A percentile compares a stretch with the other conserved stretches of the same genome.
Conservation (phyloP, 2,113 vertebrate species). For the Turdus rufiventris region DNA sequence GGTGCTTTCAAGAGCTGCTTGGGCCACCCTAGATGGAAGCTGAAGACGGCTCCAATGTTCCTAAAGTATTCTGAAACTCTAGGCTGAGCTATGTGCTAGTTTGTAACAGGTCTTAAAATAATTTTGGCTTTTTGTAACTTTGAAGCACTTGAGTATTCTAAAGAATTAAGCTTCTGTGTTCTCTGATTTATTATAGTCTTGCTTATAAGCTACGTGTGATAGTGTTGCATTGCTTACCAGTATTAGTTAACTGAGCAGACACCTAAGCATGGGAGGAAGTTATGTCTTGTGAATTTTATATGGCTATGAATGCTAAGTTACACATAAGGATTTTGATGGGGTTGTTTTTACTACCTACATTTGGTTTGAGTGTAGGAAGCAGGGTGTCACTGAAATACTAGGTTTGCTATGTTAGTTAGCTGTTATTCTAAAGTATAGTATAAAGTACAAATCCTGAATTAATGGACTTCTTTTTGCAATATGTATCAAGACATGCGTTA, state of each 20-base stretch:
- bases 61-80: neutral
- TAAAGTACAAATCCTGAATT: neutral
- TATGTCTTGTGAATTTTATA: neutral
- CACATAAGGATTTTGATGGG: neutral
- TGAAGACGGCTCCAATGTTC: neutral
- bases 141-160: accelerated
- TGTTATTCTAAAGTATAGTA: accelerated
- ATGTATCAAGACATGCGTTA: accelerated
- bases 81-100: neutral
- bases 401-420: neutral
- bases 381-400: neutral
- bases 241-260: neutral
- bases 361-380: neutral
- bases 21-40: neutral
- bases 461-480: neutral
- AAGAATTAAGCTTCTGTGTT: neutral
- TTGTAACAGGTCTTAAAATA: neutral
- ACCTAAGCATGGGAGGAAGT: neutral
- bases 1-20: neutral
- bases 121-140: neutral
- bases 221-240: accelerated
- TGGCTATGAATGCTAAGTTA: neutral
- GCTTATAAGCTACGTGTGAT: accelerated
- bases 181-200: neutral
- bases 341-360: neutral